phyloP scores from a whole-genome alignment of 2,888 invertebrate genomes.

The Rhogogaster chlorosoma region DNA sequence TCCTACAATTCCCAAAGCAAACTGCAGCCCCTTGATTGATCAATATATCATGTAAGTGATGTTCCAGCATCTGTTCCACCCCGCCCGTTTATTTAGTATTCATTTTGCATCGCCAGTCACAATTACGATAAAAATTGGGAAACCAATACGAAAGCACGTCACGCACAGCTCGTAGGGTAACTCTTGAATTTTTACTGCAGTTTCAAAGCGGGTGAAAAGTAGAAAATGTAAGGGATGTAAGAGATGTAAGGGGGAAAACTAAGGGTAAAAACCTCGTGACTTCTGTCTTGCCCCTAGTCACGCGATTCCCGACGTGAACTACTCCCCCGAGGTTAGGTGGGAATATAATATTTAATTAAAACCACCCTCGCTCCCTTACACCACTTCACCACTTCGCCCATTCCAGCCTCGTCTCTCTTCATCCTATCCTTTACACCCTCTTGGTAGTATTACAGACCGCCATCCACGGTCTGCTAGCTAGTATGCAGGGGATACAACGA shows the following conservation, averaged over 20 bases:
- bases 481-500: slow-evolving; percentile 14
- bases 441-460: slow-evolving; percentile 15
- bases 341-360: slow-evolving; percentile 49
- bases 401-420: not conserved
- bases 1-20: not conserved
- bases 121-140: not conserved
- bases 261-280: not conserved
- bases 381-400: slow-evolving; percentile 21
- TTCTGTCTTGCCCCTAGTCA: slow-evolving; percentile 32
- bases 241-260: not conserved
- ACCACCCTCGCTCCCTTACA: slow-evolving; percentile 12
- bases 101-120: not conserved
- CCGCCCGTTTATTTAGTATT: not conserved
- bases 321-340: slow-evolving; percentile 33
- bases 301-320: slow-evolving; percentile 13
- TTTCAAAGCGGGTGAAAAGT: slow-evolving; percentile 5
- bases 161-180: slow-evolving; percentile 5
- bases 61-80: not conserved
- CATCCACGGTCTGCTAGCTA: not conserved
- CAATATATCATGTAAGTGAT: not conserved
- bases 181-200: not conserved
- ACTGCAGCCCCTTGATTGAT: not conserved
- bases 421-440: slow-evolving; percentile 9
- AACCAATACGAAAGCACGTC: slow-evolving; percentile 4
- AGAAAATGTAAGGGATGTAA: not conserved